Base-by-base conservation (phyloP, 1,140 invertebrate genomes). In the Scaptodrosophila lebanonensis region DNA sequence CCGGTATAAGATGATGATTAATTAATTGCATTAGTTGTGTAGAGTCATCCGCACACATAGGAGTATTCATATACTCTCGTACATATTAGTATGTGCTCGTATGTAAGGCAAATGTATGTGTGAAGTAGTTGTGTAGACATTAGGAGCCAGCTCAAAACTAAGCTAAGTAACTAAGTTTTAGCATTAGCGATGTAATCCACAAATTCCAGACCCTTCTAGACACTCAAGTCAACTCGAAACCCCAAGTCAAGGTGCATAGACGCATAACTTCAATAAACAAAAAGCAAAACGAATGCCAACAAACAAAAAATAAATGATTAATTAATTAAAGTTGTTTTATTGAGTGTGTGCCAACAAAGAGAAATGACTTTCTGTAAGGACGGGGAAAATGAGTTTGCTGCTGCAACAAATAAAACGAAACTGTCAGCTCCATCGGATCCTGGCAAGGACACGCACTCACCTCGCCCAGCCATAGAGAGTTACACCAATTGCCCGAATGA, bases 321-420 rank as follows among this genome's bases (percentile, higher is more conserved):
- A 79, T 79, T 82, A 82, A 79, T 73, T 79, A 79, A 66, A 79
- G 25, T 79, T 79, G 68, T 82, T 79, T 82, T 68, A 82, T 73
- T 79, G 61, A 48, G 49, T 73, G 68, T 69, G 6, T 11, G 40
- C 16, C 15, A 52, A 40, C 53, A 43, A 50, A 32, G 32, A 42
- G 20, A 29, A 63, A 63, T 63, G 53, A 57, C 53, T 63, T 63
- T 65, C 45, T 45, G 61, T 32, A 51, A 45, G 66, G 61, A 66
- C 52, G 56, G 8, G 5, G 57, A 47, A 75, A 76, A 76, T 75
- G 68, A 65, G 65, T 70, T 66, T 40, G 45, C 48, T n/a, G 15
- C 3, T 2, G 35, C 15, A 15, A 38, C 11, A 38, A 13, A 38
- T n/a, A n/a, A n/a, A n/a, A n/a, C n/a, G n/a, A n/a, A n/a, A n/a